Evolutionary conservation across 2,888 invertebrate species (phyloP).

Genomic region (Empis stercorea): DNA sequence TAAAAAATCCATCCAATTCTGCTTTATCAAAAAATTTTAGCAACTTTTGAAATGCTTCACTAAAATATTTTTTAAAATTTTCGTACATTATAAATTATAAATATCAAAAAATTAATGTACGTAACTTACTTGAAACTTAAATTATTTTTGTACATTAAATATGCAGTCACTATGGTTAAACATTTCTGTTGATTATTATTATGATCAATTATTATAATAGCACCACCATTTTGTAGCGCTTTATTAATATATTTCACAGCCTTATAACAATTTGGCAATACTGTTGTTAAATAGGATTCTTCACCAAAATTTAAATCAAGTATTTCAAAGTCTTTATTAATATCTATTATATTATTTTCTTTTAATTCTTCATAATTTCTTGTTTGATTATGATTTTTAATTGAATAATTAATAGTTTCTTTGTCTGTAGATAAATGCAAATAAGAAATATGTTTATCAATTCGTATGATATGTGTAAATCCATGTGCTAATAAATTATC

Average conservation of each 20-base stretch:
- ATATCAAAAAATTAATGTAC: neutral
- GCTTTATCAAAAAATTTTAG: slow-evolving; percentile 22
- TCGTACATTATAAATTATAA: neutral
- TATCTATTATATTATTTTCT: neutral
- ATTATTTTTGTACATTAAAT: slow-evolving; percentile 27
- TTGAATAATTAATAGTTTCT: too few relatives aligned
- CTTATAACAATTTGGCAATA: slow-evolving; percentile 26
- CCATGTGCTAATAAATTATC: slow-evolving; percentile 20
- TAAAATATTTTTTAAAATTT: slow-evolving; percentile 6
- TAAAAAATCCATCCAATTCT: slow-evolving; percentile 25
- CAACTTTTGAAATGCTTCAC: slow-evolving; percentile 24
- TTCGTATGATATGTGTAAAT: slow-evolving; percentile 24
- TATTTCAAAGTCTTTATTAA: slow-evolving; percentile 18
- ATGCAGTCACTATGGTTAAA: slow-evolving; percentile 23
- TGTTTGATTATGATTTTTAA: too few relatives aligned
- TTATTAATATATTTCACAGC: slow-evolving; percentile 25
- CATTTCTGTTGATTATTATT: slow-evolving; percentile 24
- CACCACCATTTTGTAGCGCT: slow-evolving; percentile 19
- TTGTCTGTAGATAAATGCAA: too few relatives aligned
- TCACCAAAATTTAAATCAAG: slow-evolving; percentile 26
- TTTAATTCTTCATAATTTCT: neutral
- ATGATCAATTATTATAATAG: slow-evolving; percentile 22
- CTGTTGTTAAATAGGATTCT: slow-evolving; percentile 23
- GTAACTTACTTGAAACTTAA: slow-evolving; percentile 23
- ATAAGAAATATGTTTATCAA: slow-evolving; percentile 21